These are phyloP conservation scores for Ceratina calcarata DNA, from an alignment of 1,140 invertebrate species.

Conservation along the genomic window DNA sequence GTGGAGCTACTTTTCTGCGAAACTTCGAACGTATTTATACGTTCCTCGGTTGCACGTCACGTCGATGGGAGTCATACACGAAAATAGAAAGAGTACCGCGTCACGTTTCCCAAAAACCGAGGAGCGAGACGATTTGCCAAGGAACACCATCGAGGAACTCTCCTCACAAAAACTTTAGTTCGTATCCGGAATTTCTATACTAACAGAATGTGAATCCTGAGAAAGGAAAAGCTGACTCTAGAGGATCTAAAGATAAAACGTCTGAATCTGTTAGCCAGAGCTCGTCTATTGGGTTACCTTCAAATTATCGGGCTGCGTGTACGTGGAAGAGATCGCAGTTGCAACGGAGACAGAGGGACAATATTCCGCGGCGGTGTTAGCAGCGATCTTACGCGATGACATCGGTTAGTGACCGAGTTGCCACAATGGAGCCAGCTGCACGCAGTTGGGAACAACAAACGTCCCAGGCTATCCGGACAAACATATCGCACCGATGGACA, in stretches of 20 bases:
- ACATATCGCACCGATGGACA: conserved; percentile 61
- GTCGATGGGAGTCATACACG: conserved; percentile 20
- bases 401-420: conserved; percentile 87
- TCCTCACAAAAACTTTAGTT: not conserved
- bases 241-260: too few species aligned
- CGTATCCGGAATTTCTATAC: not conserved
- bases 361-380: conserved; percentile 55
- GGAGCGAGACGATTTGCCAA: not conserved
- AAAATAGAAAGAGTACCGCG: conserved; percentile 27
- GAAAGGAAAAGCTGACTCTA: too few species aligned
- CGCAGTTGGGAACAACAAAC: conserved; percentile 60
- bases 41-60: not conserved
- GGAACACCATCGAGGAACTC: not conserved
- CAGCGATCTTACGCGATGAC: conserved; percentile 85
- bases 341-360: not conserved
- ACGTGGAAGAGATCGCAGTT: not conserved
- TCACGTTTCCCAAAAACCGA: not conserved
- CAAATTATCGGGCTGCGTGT: not conserved
- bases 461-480: conserved; percentile 65
- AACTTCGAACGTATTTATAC: conserved; percentile 21
- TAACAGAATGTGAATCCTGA: too few species aligned
- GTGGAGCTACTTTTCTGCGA: not conserved
- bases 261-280: too few species aligned
- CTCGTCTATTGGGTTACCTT: not conserved
- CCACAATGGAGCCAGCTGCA: conserved; percentile 84